phyloP scores from a whole-genome alignment of 2,888 invertebrate genomes.

The Dendrolimus pini region DNA sequence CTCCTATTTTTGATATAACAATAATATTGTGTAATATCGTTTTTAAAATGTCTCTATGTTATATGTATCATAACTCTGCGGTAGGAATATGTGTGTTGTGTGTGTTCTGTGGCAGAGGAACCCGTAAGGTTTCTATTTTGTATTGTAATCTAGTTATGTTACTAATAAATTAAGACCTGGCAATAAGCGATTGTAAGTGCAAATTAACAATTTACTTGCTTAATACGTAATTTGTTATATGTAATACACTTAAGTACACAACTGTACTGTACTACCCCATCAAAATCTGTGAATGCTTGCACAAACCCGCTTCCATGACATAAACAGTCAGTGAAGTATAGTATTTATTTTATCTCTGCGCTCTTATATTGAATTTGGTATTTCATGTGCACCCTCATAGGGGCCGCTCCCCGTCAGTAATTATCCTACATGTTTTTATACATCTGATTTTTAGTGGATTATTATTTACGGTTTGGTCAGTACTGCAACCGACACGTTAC shows the following conservation, averaged over 20 bases:
- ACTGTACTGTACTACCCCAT: constrained; percentile 64
- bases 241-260: constrained; percentile 19
- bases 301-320: constrained; percentile 76
- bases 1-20: no score
- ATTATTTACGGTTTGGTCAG: constrained; percentile 64
- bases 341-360: constrained; percentile 40
- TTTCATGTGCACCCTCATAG: constrained; percentile 57
- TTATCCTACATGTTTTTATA: constrained; percentile 73
- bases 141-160: no score
- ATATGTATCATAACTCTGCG: no score
- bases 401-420: constrained; percentile 63
- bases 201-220: no score
- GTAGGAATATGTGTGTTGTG: no score
- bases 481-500: constrained; percentile 13
- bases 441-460: constrained; percentile 67
- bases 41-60: no score
- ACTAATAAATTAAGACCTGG: no score
- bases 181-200: no score
- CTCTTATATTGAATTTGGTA: constrained; percentile 30
- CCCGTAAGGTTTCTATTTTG: no score
- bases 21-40: no score
- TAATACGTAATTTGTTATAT: no score
- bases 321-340: constrained; percentile 65
- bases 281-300: constrained; percentile 77
- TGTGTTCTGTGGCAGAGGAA: no score